phyloP scores from a whole-genome alignment of 2,888 invertebrate genomes.

The Protonemura montana region DNA sequence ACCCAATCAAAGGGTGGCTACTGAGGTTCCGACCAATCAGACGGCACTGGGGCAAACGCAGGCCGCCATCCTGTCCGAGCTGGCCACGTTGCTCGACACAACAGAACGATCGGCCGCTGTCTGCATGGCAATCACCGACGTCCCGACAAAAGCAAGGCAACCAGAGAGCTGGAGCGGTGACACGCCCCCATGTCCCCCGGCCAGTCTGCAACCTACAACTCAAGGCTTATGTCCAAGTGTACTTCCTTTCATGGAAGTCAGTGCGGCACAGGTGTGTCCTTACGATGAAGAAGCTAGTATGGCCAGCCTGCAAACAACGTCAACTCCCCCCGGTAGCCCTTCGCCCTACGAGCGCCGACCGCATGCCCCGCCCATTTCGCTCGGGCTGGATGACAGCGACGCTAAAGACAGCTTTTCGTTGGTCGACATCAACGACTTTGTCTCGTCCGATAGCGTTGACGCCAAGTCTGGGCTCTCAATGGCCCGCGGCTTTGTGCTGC shows the following conservation, averaged over 20 bases:
- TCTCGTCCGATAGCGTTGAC: background rate
- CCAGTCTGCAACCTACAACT: background rate
- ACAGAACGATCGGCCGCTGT: background rate
- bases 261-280: background rate
- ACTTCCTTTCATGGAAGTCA: background rate
- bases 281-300: background rate
- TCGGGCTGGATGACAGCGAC: background rate
- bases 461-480: constrained; percentile 58
- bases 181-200: background rate
- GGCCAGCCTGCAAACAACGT: background rate
- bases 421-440: background rate
- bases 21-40: background rate
- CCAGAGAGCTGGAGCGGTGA: background rate
- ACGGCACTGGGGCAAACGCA: background rate
- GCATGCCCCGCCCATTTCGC: background rate
- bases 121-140: background rate
- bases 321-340: background rate
- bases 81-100: background rate
- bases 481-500: constrained; percentile 60
- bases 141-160: background rate
- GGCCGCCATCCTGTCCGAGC: background rate
- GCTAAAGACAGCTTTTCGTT: background rate
- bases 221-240: too few species aligned
- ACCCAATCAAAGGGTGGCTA: background rate
- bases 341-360: background rate